Evolutionary conservation across 2,797 vertebrate genomes (phyloP).

Genomic region (Acrocephalus scirpaceus): DNA sequence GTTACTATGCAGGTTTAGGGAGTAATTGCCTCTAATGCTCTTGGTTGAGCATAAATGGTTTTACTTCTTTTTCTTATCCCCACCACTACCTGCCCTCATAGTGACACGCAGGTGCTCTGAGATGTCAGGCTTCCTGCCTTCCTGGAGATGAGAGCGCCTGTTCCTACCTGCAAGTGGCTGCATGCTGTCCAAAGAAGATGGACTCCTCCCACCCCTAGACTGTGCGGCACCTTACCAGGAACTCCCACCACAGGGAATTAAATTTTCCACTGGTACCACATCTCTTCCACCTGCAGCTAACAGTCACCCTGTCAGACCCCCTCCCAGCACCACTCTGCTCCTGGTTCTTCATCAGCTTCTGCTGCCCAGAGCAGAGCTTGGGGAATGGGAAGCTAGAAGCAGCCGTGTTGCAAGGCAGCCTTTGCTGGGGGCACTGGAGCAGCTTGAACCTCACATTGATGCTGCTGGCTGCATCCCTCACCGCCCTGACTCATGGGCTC

Average conservation of each 20-base stretch:
- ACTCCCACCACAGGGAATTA: not conserved
- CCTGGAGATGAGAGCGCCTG: fast-evolving
- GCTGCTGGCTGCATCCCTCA: fast-evolving
- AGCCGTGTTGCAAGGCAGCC: not conserved
- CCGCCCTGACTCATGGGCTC: not conserved
- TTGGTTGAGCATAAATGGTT: not conserved
- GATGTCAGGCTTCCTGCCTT: not conserved
- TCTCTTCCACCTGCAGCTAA: not conserved
- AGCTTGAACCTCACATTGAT: fast-evolving
- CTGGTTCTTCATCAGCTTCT: not conserved
- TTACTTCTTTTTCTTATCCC: not conserved
- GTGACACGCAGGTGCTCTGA: fast-evolving
- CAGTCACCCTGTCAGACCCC: not conserved
- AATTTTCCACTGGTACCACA: not conserved
- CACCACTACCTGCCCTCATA: not conserved
- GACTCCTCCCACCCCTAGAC: fast-evolving
- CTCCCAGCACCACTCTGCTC: not conserved
- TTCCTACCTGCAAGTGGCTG: not conserved
- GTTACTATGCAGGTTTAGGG: not conserved
- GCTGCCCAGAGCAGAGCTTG: not conserved
- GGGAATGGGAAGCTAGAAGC: not conserved
- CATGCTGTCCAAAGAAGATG: not conserved
- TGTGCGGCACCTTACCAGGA: not conserved
- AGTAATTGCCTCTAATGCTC: not conserved
- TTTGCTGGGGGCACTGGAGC: not conserved